Base-by-base conservation (phyloP, 1,140 invertebrate species). In the Trichomalopsis sarcophagae region DNA sequence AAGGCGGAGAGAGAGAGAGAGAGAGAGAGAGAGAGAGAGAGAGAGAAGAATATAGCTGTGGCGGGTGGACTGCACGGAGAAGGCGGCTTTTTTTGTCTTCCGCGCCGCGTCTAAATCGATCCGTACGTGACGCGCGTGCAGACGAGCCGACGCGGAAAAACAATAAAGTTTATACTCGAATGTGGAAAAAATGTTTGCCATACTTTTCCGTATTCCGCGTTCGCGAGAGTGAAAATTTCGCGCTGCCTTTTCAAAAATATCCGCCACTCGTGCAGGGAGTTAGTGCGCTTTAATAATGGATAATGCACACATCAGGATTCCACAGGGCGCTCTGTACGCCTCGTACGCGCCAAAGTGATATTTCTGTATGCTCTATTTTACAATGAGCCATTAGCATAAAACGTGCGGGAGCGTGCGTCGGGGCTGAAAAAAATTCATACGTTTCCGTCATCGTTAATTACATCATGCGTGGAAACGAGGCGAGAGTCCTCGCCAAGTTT, bases 41-140 rank as follows among this genome's bases (percentile, higher is more conserved):
- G 50, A 21, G 21, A 7, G 21, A n/a, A 21, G 17, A n/a, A 17
- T 21, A 17, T 21, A 21, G 33, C 33, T 36, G 33, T 55, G 21
- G 5, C 55, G 55, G 4, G 6, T 17, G 55, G 21, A 21, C 23
- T 13, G 27, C 27, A 27, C 33, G n/a, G 76, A 66, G 27, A 33
- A 27, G 76, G 17, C 21, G 7, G 11, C 21, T 36, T 78, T 80
- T 80, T 50, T 69, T 44, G 33, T 80, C 36, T 40, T 23, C 62
- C 10, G 27, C 47, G 47, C 55, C 14, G 4, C 33, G 13, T 79
- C 66, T 80, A 80, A 80, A 80, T 80, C 78, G 78, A 80, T 80
- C 47, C 66, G 23, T 81, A 71, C 80, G 66, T 81, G 80, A 73
- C 33, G 71, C 44, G 68, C n/a, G 23, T 81, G 40, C 55, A 50